A percentile compares a stretch with the other conserved stretches of the same genome.
phyloP scores from a whole-genome alignment of 2,113 vertebrate species.

The Eleginops maclovinus region DNA sequence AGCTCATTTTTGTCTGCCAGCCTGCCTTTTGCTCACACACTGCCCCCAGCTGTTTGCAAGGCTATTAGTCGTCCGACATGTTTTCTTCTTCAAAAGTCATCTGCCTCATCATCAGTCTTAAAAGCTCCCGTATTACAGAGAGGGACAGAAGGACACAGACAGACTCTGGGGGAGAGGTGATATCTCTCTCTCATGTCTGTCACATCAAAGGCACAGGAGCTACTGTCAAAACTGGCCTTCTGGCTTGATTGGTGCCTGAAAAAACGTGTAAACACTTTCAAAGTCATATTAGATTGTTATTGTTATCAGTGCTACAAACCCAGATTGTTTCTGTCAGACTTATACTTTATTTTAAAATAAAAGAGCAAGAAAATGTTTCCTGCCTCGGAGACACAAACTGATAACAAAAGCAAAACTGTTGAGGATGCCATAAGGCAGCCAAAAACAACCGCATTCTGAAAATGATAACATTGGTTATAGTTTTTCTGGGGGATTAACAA shows the following conservation, averaged over 20 bases:
- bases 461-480: not conserved
- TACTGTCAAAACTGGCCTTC: slow-evolving; percentile 6
- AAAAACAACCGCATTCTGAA: slow-evolving; percentile 6
- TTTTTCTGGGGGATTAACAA: slow-evolving; percentile 7
- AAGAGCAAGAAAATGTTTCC: slow-evolving; percentile 9
- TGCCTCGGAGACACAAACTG: slow-evolving; percentile 23
- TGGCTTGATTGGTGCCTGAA: slow-evolving; percentile 17
- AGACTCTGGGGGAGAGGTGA: not conserved
- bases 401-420: slow-evolving; percentile 41
- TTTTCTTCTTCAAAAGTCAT: slow-evolving; percentile 31
- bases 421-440: not conserved
- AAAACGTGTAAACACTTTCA: slow-evolving; percentile 3
- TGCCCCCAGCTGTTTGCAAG: slow-evolving; percentile 22
- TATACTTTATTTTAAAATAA: slow-evolving; percentile 37
- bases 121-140: slow-evolving; percentile 28
- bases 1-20: not conserved
- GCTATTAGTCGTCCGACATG: slow-evolving; percentile 36
- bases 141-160: slow-evolving; percentile 11
- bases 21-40: not conserved
- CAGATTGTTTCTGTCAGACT: slow-evolving; percentile 14
- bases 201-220: slow-evolving; percentile 22
- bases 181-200: not conserved
- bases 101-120: slow-evolving; percentile 26
- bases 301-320: slow-evolving; percentile 19
- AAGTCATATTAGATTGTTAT: slow-evolving; percentile 12